Percentiles rank a stretch among this genome's conserved stretches.
These are phyloP conservation scores for Galerucella nymphaeae DNA, from an alignment of 2,888 invertebrate species.

Conservation along the genomic window DNA sequence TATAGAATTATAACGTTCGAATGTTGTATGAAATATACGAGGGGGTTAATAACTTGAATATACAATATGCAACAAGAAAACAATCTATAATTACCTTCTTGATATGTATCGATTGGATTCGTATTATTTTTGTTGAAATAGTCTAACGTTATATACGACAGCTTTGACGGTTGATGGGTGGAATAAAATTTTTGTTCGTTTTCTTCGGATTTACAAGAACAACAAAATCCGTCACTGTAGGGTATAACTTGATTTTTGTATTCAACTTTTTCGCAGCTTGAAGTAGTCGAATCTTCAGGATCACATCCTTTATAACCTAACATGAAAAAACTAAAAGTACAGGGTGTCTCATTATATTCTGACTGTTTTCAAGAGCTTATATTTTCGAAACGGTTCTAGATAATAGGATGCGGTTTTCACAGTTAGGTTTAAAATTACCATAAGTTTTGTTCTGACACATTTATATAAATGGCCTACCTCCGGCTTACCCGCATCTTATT, in stretches of 20 bases:
- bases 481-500: too few species aligned
- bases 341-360: too few species aligned
- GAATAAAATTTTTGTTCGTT: conserved; percentile 23
- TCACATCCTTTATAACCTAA: conserved; percentile 63
- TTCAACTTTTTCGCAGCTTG: conserved; percentile 64
- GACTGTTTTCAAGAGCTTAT: too few species aligned
- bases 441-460: too few species aligned
- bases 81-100: neutral
- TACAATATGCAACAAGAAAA: too few species aligned
- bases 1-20: too few species aligned
- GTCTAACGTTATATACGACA: neutral
- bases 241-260: conserved; percentile 63
- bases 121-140: conserved; percentile 6
- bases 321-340: conserved; percentile 19
- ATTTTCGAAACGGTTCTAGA: too few species aligned
- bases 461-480: too few species aligned
- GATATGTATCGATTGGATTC: neutral
- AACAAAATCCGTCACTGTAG: conserved; percentile 67
- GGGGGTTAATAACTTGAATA: too few species aligned
- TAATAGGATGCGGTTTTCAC: too few species aligned
- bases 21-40: too few species aligned
- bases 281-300: conserved; percentile 53
- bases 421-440: too few species aligned
- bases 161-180: neutral
- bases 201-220: conserved; percentile 62